A percentile compares a stretch with the other conserved stretches of the same genome.
phyloP scores from a whole-genome alignment of 2,113 vertebrate genomes.

The Centropus bengalensis region DNA sequence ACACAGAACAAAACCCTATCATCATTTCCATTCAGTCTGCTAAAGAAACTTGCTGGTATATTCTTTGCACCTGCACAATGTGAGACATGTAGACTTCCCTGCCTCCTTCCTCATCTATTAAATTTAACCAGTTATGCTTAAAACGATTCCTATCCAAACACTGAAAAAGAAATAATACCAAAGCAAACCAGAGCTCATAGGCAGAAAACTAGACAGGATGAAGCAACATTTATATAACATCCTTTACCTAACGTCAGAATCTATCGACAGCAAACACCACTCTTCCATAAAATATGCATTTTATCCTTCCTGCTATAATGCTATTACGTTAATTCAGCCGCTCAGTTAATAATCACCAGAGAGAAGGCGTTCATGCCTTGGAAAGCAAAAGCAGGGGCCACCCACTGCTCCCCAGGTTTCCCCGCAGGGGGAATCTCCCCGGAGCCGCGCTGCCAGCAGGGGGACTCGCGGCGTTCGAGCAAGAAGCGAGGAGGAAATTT shows the following conservation, averaged over 20 bases:
- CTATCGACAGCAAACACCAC: background rate
- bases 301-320: background rate
- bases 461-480: constrained; percentile 48
- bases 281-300: background rate
- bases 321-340: background rate
- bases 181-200: background rate
- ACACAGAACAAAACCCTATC: background rate
- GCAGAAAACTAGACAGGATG: background rate
- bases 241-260: background rate
- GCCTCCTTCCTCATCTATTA: background rate
- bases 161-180: background rate
- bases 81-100: background rate
- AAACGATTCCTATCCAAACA: background rate
- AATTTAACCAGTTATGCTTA: background rate
- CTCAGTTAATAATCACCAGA: background rate
- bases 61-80: background rate
- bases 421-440: background rate
- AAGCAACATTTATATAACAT: background rate
- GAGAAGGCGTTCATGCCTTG: background rate
- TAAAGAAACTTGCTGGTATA: background rate
- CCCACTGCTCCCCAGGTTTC: background rate
- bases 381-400: background rate
- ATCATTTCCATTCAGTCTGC: background rate
- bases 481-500: background rate
- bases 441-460: constrained; percentile 53